phyloP scores from a whole-genome alignment of 2,888 invertebrate species.

The Cheilosia scutellata region DNA sequence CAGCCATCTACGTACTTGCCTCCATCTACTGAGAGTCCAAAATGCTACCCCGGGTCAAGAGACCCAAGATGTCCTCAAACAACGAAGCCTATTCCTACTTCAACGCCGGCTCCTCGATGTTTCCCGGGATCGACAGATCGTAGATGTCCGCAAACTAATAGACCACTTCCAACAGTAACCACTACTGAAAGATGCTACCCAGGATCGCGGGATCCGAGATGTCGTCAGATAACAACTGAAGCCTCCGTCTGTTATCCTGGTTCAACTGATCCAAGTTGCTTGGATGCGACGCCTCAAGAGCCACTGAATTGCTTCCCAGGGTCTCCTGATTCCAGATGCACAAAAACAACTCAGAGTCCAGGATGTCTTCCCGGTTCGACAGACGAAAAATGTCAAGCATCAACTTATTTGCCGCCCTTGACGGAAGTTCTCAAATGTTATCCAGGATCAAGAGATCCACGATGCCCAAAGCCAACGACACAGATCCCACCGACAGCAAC shows the following conservation, averaged over 20 bases:
- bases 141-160: slow-evolving; percentile 74
- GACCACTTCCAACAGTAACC: slow-evolving; percentile 72
- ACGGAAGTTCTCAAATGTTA: slow-evolving; percentile 77
- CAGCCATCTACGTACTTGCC: slow-evolving; percentile 11
- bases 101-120: not conserved
- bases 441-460: slow-evolving; percentile 81
- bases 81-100: not conserved
- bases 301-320: slow-evolving; percentile 82
- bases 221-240: not conserved
- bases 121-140: slow-evolving; percentile 77
- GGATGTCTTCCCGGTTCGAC: slow-evolving; percentile 78
- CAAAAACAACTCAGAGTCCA: slow-evolving; percentile 76
- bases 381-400: slow-evolving; percentile 75
- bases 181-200: slow-evolving; percentile 30
- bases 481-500: slow-evolving; percentile 22
- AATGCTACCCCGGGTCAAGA: slow-evolving; percentile 79
- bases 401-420: slow-evolving; percentile 40
- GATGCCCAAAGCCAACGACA: not conserved
- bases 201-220: slow-evolving; percentile 52
- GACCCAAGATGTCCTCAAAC: slow-evolving; percentile 79
- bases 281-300: slow-evolving; percentile 55
- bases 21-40: slow-evolving; percentile 59
- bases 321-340: slow-evolving; percentile 82
- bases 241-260: slow-evolving; percentile 79
- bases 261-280: slow-evolving; percentile 77